Conservation (phyloP, 2,113 vertebrate genomes). For the Cryptomyrus ogoouensis region DNA sequence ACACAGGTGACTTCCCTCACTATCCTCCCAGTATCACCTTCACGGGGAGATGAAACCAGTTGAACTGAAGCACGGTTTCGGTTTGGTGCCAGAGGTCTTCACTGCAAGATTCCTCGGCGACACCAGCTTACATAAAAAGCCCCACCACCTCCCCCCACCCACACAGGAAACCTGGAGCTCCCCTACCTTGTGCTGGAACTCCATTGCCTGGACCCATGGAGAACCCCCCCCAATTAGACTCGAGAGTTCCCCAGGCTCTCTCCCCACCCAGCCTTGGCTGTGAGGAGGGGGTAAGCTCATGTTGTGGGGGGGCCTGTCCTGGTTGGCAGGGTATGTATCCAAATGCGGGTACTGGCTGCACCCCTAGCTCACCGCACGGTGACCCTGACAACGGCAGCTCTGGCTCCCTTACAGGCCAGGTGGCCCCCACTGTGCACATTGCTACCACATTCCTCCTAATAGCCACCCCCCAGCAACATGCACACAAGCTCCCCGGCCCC, state of each 20-base stretch:
- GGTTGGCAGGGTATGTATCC: conserved; percentile 46
- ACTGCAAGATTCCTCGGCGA: not conserved
- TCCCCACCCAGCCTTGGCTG: conserved; percentile 28
- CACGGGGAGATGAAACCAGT: not conserved
- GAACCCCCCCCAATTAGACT: conserved; percentile 16
- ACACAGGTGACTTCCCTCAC: not conserved
- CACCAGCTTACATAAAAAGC: not conserved
- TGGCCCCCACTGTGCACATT: conserved; percentile 62
- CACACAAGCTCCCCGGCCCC: conserved; percentile 29
- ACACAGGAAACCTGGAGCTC: conserved; percentile 16
- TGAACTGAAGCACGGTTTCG: not conserved
- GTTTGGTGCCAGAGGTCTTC: not conserved
- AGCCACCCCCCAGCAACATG: conserved; percentile 47
- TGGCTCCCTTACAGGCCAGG: conserved; percentile 55
- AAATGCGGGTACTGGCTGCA: conserved; percentile 45
- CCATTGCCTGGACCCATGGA: conserved; percentile 39
- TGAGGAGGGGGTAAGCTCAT: conserved; percentile 43
- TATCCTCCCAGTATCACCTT: not conserved
- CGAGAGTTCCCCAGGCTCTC: conserved; percentile 49
- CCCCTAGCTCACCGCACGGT: conserved; percentile 32
- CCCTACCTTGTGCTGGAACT: conserved; percentile 59
- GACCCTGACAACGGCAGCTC: conserved; percentile 44
- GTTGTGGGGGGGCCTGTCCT: not conserved
- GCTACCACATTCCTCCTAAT: conserved; percentile 78
- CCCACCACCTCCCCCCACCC: too few relatives aligned